A percentile compares a stretch with the other conserved stretches of the same genome.
phyloP scores from a whole-genome alignment of 37 sponge, comb jelly and placozoan species.

The Hexactinellida sp. region DNA sequence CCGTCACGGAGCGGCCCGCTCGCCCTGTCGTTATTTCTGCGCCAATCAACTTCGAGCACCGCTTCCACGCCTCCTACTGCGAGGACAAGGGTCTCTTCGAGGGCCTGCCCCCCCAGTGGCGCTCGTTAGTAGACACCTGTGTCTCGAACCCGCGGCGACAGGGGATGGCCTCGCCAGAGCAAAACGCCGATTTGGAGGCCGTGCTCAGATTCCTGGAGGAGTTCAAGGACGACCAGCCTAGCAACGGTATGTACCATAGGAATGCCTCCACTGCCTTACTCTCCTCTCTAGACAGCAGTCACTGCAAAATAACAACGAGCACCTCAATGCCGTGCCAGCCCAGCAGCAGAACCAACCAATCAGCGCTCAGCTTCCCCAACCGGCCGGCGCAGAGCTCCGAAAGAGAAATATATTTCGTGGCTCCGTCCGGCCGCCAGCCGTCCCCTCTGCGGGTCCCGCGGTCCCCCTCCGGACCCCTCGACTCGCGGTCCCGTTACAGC shows the following conservation, averaged over 20 bases:
- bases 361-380: not conserved
- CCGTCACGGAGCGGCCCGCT: not conserved
- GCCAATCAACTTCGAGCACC: constrained; percentile 64
- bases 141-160: not conserved
- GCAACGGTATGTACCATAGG: too few species aligned
- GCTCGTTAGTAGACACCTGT: constrained; percentile 20
- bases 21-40: constrained; percentile 30
- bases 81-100: not conserved
- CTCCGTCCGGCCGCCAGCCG: not conserved
- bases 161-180: not conserved
- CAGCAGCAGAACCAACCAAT: not conserved
- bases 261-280: too few species aligned
- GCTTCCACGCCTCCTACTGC: constrained; percentile 44
- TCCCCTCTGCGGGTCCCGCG: not conserved
- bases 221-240: not conserved
- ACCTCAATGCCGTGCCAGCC: too few species aligned
- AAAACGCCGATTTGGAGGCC: not conserved
- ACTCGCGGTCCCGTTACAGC: not conserved
- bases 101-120: constrained; percentile 80
- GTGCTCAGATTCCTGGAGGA: not conserved
- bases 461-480: not conserved
- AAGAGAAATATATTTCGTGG: not conserved
- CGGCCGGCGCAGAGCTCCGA: not conserved
- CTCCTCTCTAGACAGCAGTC: too few species aligned
- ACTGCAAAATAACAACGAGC: too few species aligned